Percentiles rank a stretch among this genome's conserved stretches.
Evolutionary conservation across 2,113 vertebrate species (phyloP).

Genomic region (Zosterops borbonicus): DNA sequence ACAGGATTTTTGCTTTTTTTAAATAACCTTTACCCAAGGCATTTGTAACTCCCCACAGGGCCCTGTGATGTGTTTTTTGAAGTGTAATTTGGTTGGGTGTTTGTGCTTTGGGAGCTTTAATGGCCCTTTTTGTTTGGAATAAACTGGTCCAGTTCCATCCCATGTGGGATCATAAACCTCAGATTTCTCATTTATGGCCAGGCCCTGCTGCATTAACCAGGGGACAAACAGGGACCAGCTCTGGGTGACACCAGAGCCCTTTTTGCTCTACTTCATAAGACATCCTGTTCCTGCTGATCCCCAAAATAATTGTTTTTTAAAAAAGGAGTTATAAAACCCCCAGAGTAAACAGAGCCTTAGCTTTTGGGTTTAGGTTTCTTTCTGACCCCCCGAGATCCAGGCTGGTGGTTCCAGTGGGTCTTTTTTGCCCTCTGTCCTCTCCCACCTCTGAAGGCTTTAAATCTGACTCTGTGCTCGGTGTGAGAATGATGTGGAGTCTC

Average conservation of each 20-base stretch:
- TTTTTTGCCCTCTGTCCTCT: too few relatives aligned
- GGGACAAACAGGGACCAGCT: neutral
- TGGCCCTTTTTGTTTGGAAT: neutral
- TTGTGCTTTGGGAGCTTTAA: neutral
- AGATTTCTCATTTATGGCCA: neutral
- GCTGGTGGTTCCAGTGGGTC: too few relatives aligned
- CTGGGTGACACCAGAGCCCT: neutral
- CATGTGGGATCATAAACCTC: neutral
- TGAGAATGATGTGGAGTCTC: too few relatives aligned
- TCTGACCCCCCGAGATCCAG: too few relatives aligned
- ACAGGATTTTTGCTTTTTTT: neutral
- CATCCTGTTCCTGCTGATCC: neutral
- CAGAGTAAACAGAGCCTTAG: neutral
- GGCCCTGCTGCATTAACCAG: neutral
- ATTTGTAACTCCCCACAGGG: neutral
- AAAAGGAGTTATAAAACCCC: neutral
- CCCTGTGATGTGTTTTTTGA: too few relatives aligned
- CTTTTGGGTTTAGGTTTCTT: too few relatives aligned
- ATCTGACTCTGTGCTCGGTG: too few relatives aligned
- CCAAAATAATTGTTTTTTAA: neutral
- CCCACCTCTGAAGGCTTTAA: too few relatives aligned
- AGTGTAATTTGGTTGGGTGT: rapidly evolving
- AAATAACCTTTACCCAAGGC: neutral
- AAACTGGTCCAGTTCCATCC: neutral
- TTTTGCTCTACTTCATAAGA: neutral